phyloP scores from a whole-genome alignment of 2,888 invertebrate species.

The Andrena fulva region DNA sequence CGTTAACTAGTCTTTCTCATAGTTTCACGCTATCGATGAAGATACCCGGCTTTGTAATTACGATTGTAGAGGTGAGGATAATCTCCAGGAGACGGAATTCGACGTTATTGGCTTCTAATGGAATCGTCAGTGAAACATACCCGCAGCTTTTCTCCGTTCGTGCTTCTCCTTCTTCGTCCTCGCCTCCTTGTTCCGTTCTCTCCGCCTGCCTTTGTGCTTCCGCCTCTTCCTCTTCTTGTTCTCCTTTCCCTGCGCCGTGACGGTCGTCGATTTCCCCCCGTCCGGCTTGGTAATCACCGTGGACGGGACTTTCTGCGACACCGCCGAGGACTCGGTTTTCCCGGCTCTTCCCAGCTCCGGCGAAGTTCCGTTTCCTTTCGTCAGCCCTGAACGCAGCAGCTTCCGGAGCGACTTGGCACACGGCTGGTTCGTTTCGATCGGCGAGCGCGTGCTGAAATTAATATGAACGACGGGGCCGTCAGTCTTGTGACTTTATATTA shows the following conservation, averaged over 20 bases:
- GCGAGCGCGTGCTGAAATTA: conserved; percentile 74
- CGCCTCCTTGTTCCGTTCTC: conserved; percentile 78
- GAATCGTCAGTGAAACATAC: conserved; percentile 40
- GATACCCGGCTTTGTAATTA: neutral
- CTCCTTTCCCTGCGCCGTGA: conserved; percentile 74
- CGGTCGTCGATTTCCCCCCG: conserved; percentile 74
- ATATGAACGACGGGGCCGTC: conserved; percentile 1
- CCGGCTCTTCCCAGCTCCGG: conserved; percentile 69
- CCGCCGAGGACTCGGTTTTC: conserved; percentile 71
- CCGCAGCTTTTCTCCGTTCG: conserved; percentile 73
- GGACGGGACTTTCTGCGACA: conserved; percentile 72
- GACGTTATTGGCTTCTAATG: neutral
- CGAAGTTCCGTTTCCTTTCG: conserved; percentile 78
- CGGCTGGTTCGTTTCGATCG: conserved; percentile 78
- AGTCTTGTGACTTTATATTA: neutral
- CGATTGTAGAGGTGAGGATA: neutral
- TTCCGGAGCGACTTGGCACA: conserved; percentile 78
- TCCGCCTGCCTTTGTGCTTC: conserved; percentile 78
- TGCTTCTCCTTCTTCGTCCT: conserved; percentile 77
- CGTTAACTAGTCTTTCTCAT: too few relatives aligned
- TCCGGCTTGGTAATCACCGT: conserved; percentile 67
- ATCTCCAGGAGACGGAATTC: neutral
- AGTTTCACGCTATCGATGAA: neutral
- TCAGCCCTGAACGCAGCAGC: conserved; percentile 75
- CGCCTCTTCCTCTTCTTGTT: conserved; percentile 77